Conservation (phyloP, 2,888 invertebrate genomes). For the Empis stercorea region DNA sequence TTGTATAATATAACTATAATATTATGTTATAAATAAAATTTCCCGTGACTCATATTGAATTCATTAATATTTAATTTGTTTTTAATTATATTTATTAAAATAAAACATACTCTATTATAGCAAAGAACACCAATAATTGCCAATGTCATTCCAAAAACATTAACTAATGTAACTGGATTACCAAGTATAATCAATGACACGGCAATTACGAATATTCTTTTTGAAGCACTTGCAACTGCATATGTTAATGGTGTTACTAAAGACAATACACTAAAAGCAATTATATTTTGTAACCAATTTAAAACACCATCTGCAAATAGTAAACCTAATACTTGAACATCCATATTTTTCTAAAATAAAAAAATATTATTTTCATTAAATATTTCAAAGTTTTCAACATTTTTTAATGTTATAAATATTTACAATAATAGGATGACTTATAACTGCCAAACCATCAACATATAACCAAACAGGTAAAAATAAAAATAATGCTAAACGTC, state of each 20-base stretch:
- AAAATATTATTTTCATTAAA: conserved; percentile 1
- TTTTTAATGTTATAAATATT: conserved; percentile 27
- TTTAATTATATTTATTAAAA: conserved; percentile 16
- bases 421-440: conserved; percentile 50
- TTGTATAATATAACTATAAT: conserved; percentile 26
- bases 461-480: conserved; percentile 75
- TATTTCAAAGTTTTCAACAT: neutral
- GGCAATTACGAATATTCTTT: conserved; percentile 82
- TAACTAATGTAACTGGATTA: conserved; percentile 80
- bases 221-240: conserved; percentile 90
- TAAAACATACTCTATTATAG: conserved; percentile 65
- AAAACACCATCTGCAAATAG: conserved; percentile 69
- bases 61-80: too few species aligned
- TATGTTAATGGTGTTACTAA: conserved; percentile 88
- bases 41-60: too few species aligned
- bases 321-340: conserved; percentile 45
- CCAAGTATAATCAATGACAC: conserved; percentile 75
- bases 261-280: conserved; percentile 87
- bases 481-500: conserved; percentile 63
- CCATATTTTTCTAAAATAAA: conserved; percentile 37
- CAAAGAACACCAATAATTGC: conserved; percentile 81
- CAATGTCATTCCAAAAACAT: conserved; percentile 79
- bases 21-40: too few species aligned
- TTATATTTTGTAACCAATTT: conserved; percentile 89
- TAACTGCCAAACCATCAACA: conserved; percentile 50